Evolutionary conservation across 2,888 invertebrate genomes (phyloP).

Genomic region (Sphaeridia pumilis): DNA sequence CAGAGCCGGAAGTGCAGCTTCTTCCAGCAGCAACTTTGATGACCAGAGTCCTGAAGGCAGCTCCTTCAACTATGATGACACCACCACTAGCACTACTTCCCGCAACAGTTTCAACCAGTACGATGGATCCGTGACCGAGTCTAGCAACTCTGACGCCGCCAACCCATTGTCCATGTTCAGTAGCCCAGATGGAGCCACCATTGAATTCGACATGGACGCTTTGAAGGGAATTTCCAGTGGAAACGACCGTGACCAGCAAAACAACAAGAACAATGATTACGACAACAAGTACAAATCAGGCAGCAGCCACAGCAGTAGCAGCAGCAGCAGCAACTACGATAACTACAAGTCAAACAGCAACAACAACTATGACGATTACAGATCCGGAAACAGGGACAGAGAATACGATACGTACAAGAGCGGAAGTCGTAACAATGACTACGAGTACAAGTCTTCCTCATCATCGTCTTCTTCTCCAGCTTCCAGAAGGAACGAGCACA

Average conservation of each 20-base stretch:
- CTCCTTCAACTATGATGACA: conserved; percentile 4
- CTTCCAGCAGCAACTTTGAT: conserved; percentile 9
- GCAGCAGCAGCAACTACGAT: not conserved
- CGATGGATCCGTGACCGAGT: conserved; percentile 5
- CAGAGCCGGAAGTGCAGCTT: not conserved
- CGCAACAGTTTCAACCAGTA: conserved; percentile 12
- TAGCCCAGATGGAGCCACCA: conserved; percentile 4
- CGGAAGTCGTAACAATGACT: not conserved
- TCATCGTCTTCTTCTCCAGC: not conserved
- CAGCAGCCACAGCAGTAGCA: not conserved
- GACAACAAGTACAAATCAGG: not conserved
- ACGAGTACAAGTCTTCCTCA: not conserved
- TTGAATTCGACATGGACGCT: conserved; percentile 15
- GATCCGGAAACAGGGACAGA: not conserved
- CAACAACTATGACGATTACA: conserved; percentile 9
- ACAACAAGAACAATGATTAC: not conserved
- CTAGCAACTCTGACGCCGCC: conserved; percentile 9
- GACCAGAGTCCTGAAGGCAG: conserved; percentile 5
- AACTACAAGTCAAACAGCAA: not conserved
- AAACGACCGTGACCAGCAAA: not conserved
- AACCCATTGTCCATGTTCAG: conserved; percentile 5
- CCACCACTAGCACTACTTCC: conserved; percentile 2
- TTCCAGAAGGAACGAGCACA: not conserved
- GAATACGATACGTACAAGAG: not conserved
- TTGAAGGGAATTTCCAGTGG: not conserved